These are phyloP conservation scores for fruit fly (Drosophila melanogaster) DNA, from an alignment of 1,140 invertebrate species.

Conservation along the genomic window DNA sequence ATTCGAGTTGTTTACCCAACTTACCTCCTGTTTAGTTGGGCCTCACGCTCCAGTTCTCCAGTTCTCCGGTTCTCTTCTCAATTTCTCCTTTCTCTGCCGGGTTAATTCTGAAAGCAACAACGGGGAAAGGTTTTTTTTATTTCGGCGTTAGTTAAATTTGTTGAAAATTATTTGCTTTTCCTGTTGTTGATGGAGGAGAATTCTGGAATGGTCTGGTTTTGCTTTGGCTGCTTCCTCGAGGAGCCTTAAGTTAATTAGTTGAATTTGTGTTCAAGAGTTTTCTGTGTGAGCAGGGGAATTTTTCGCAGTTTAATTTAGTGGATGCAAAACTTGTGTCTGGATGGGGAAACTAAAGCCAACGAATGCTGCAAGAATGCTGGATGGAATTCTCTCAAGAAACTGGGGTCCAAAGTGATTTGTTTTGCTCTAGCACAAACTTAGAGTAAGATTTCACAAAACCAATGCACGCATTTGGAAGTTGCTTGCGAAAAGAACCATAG, in stretches of 20 bases:
- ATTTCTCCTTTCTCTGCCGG: conserved; percentile 15
- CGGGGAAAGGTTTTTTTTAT: conserved; percentile 48
- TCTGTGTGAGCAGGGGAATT: conserved; percentile 25
- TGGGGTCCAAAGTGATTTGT: not conserved
- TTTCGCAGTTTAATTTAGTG: conserved; percentile 65
- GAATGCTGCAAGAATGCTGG: not conserved
- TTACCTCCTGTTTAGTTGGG: conserved; percentile 76
- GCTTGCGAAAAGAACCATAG: not conserved
- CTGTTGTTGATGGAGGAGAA: conserved; percentile 26
- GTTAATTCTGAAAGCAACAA: conserved; percentile 54
- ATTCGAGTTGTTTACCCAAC: conserved; percentile 63
- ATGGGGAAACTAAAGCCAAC: not conserved
- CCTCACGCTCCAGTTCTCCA: conserved; percentile 63
- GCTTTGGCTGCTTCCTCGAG: conserved; percentile 43
- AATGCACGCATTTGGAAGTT: not conserved
- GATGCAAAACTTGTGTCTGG: conserved; percentile 40
- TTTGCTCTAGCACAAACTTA: not conserved
- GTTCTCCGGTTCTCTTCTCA: conserved; percentile 9
- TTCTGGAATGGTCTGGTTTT: conserved; percentile 29
- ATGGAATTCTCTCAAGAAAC: not conserved
- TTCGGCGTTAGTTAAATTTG: conserved; percentile 66
- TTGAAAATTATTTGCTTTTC: conserved; percentile 70
- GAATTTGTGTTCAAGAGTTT: conserved; percentile 58
- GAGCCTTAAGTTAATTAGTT: conserved; percentile 68
- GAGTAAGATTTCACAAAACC: not conserved